Evolutionary conservation across 2,797 vertebrate genomes (phyloP), one percentile per base, ranked within the genome.

Genomic region (Clamator glandarius): DNA sequence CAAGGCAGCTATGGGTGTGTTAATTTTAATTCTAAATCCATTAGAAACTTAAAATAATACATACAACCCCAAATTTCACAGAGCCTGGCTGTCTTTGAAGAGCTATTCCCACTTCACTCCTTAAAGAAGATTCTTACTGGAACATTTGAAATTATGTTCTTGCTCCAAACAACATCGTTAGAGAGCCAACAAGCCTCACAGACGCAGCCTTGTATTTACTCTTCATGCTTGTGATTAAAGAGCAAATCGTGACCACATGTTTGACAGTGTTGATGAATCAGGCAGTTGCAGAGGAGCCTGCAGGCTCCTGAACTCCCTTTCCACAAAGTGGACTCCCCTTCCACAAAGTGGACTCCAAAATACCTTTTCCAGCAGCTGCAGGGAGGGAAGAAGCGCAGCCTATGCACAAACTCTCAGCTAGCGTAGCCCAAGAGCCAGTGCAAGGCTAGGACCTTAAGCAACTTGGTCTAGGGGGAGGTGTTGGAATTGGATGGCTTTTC

Each of bases 141-240:
- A 16, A 61, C 54, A 42, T 3, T 0, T 12, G 28, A 76, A 90
- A 66, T 12, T 5, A 19, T 11, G 25, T 13, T 24, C 55, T 16
- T 86, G 51, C n/a, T 41, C 58, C 14, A 17, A 11, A 64, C 0
- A 0, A 25, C 10, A 1, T 2, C 4, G 25, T 61, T 11, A 26
- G 50, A 39, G 54, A 68, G 29, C 35, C 55, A 77, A 36, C 12
- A 24, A n/a, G 19, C 5, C 1, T 9, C 14, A 8, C n/a, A 55
- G 57, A 78, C 29, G 55, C 14, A 48, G 81, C n/a, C 64, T 61
- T 90, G 69, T 29, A 54, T 68, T 75, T 23, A 39, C n/a, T 72
- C 58, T 17, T 86, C 54, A 52, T 7, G 24, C 18, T 68, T 41
- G 50, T 11, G 61, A 86, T 54, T 72, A 62, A 84, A 1, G 18